These are phyloP conservation scores for Sebastes steindachneri DNA, from an alignment of 2,797 vertebrate genomes.

Conservation along the genomic window DNA sequence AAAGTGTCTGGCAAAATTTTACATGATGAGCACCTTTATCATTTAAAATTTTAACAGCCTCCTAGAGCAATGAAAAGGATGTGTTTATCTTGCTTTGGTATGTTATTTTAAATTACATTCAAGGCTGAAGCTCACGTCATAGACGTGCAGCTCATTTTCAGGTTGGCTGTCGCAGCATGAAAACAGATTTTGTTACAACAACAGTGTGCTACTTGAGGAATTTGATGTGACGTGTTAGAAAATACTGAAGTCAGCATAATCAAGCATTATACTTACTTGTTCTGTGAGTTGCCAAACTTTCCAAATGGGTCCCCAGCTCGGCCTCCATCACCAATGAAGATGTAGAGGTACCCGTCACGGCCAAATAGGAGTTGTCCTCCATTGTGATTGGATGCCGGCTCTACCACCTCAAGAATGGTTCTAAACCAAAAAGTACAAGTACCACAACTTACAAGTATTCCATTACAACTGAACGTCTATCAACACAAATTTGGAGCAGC, in stretches of 20 bases:
- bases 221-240: neutral
- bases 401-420: constrained; percentile 84
- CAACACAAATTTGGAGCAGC: neutral
- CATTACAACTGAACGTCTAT: neutral
- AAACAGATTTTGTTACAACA: neutral
- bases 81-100: neutral
- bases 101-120: constrained; percentile 6
- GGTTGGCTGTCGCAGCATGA: neutral
- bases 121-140: neutral
- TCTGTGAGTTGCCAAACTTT: constrained; percentile 88
- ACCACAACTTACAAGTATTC: neutral
- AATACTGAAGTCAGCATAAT: neutral
- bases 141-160: neutral
- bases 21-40: neutral
- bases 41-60: neutral
- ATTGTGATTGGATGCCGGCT: constrained; percentile 89
- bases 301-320: constrained; percentile 88
- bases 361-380: constrained; percentile 89
- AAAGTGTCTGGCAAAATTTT: neutral
- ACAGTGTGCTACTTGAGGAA: neutral
- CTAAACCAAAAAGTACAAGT: constrained; percentile 49
- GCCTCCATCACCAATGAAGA: constrained; percentile 88
- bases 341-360: constrained; percentile 85
- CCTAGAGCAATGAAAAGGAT: neutral
- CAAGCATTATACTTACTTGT: constrained; percentile 79